phyloP scores from a whole-genome alignment of 37 sponge, comb jelly and placozoan species.

The Chondrilla cf. caribensis region DNA sequence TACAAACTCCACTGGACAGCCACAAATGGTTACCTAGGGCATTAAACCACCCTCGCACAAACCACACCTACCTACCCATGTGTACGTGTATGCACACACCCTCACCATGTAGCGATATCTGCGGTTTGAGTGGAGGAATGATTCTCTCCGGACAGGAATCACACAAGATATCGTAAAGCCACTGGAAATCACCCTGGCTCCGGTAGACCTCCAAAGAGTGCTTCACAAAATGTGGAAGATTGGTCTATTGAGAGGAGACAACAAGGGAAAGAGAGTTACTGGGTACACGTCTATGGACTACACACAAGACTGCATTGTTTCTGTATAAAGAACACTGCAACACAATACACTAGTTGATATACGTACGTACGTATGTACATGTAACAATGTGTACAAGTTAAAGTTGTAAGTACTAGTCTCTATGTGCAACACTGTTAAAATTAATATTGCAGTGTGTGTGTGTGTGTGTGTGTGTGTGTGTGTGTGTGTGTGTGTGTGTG shows the following conservation, averaged over 20 bases:
- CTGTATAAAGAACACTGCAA: not conserved
- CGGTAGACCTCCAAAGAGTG: constrained; percentile 59
- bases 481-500: no score
- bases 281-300: no score
- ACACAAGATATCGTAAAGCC: constrained; percentile 74
- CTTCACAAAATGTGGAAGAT: constrained; percentile 41
- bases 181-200: constrained; percentile 82
- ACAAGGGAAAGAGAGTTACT: constrained; percentile 33
- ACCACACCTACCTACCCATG: no score
- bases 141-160: constrained; percentile 77
- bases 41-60: no score
- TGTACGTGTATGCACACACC: no score
- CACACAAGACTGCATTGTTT: not conserved
- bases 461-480: no score
- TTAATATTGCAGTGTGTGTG: no score
- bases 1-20: no score
- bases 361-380: not conserved
- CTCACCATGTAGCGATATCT: constrained; percentile 65
- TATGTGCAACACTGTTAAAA: no score
- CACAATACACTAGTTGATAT: not conserved
- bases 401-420: no score
- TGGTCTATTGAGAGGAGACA: not conserved
- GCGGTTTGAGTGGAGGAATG: constrained; percentile 71
- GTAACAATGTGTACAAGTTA: no score
- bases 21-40: no score